These are phyloP conservation scores for Dendrolimus punctatus DNA, from an alignment of 1,140 invertebrate genomes.

Conservation along the genomic window DNA sequence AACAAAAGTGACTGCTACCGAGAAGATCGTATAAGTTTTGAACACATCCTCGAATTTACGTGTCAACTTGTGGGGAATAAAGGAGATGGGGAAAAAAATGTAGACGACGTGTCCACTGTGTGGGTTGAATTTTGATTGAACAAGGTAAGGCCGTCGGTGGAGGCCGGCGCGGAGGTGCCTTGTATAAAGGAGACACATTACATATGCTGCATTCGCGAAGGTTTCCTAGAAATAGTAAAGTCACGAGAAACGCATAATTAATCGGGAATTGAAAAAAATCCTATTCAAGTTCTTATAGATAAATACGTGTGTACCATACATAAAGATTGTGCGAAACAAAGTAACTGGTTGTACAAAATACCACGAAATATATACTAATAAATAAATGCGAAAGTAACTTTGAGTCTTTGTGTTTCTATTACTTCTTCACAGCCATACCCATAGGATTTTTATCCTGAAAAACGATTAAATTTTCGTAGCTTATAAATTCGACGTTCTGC, in stretches of 20 bases:
- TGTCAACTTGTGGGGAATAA: conserved; percentile 24
- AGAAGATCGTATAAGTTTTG: conserved; percentile 22
- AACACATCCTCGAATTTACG: conserved; percentile 30
- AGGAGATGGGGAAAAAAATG: conserved; percentile 26
- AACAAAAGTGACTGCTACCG: conserved; percentile 13
- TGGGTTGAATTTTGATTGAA: conserved; percentile 26
- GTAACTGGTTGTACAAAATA: conserved; percentile 1
- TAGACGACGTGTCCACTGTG: conserved; percentile 16
- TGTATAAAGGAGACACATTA: conserved; percentile 7
- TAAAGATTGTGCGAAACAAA: neutral
- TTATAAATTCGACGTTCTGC: too few species aligned
- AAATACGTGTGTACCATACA: neutral
- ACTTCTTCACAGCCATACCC: too few species aligned
- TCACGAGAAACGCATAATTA: neutral
- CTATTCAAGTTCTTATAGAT: neutral
- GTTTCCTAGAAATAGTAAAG: conserved; percentile 14
- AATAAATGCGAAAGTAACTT: too few species aligned
- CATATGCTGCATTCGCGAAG: conserved; percentile 13
- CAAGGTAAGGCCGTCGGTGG: conserved; percentile 6
- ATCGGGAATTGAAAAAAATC: neutral
- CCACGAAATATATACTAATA: neutral
- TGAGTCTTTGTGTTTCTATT: too few species aligned
- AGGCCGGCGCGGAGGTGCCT: conserved; percentile 2
- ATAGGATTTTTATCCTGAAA: too few species aligned
- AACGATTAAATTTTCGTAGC: too few species aligned